Conservation (phyloP, 2,888 invertebrate genomes). For the Troides oblongomaculatus region DNA sequence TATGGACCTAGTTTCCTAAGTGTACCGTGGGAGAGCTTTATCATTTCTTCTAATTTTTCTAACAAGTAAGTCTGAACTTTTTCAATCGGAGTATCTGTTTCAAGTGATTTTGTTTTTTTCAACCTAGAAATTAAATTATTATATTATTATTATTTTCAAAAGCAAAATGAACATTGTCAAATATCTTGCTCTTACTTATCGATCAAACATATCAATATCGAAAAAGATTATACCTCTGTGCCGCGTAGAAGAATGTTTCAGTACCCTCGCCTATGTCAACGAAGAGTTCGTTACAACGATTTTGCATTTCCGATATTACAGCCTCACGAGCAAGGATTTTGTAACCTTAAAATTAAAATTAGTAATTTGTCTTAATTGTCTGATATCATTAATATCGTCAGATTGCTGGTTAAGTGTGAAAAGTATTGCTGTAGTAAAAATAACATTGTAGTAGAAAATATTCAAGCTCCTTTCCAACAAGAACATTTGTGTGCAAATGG, state of each 20-base stretch:
- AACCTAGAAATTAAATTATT: slow-evolving; percentile 40
- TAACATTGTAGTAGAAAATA: too few relatives aligned
- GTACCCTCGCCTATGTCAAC: slow-evolving; percentile 51
- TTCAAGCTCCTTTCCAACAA: too few relatives aligned
- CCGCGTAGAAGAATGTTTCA: slow-evolving; percentile 66
- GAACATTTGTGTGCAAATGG: too few relatives aligned
- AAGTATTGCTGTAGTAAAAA: too few relatives aligned
- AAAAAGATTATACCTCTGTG: slow-evolving; percentile 54
- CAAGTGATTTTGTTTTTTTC: slow-evolving; percentile 48
- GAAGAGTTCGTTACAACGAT: slow-evolving; percentile 59
- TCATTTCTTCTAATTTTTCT: slow-evolving; percentile 59
- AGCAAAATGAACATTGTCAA: background rate
- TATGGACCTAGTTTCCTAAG: slow-evolving; percentile 54
- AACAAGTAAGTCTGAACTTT: slow-evolving; percentile 45
- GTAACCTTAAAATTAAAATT: slow-evolving; percentile 47
- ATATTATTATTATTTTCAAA: background rate
- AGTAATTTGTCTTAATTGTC: background rate
- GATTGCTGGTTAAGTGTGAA: too few relatives aligned
- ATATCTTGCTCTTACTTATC: background rate
- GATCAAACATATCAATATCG: slow-evolving; percentile 43
- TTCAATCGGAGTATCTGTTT: slow-evolving; percentile 45
- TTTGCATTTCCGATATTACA: slow-evolving; percentile 68
- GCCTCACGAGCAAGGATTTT: slow-evolving; percentile 52
- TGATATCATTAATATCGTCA: background rate
- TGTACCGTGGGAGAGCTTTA: slow-evolving; percentile 48